Evolutionary conservation across 1,140 invertebrate species (phyloP).

Genomic region (Drosophila subpulchrella): DNA sequence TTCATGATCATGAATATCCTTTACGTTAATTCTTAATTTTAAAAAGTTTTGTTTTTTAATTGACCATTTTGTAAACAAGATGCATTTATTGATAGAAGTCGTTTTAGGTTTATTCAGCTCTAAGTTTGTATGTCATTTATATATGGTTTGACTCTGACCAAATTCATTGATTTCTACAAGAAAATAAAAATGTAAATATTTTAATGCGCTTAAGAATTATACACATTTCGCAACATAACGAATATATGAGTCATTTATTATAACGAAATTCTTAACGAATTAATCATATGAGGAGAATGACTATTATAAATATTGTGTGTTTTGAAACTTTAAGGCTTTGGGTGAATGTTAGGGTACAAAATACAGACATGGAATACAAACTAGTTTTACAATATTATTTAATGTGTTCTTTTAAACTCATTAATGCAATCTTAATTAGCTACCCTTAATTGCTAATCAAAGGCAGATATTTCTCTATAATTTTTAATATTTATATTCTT

Average conservation of each 20-base stretch:
- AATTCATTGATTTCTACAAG: conserved; percentile 68
- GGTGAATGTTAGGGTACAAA: conserved; percentile 1
- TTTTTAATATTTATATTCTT: too few species aligned
- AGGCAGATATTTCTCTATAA: too few species aligned
- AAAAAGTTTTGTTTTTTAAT: conserved; percentile 7
- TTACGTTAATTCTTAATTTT: conserved; percentile 18
- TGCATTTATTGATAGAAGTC: conserved; percentile 64
- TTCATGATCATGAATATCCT: conserved; percentile 11
- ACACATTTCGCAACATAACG: conserved; percentile 12
- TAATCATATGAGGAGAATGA: conserved; percentile 17
- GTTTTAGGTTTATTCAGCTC: conserved; percentile 28
- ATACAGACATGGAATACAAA: conserved; percentile 18
- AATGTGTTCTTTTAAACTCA: background rate
- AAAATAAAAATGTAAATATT: conserved; percentile 74
- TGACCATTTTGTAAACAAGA: conserved; percentile 46
- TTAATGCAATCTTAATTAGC: background rate
- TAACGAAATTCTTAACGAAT: conserved; percentile 32
- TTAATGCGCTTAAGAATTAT: conserved; percentile 33
- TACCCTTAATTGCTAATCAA: background rate
- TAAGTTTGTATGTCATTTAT: conserved; percentile 29
- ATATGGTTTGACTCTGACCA: conserved; percentile 32
- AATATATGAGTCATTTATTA: conserved; percentile 35
- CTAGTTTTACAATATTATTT: conserved; percentile 15
- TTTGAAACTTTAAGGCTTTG: conserved; percentile 5
- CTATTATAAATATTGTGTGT: background rate